Conservation (phyloP, 2,888 invertebrate genomes). For the Spatulosminthurus flaviceps region DNA sequence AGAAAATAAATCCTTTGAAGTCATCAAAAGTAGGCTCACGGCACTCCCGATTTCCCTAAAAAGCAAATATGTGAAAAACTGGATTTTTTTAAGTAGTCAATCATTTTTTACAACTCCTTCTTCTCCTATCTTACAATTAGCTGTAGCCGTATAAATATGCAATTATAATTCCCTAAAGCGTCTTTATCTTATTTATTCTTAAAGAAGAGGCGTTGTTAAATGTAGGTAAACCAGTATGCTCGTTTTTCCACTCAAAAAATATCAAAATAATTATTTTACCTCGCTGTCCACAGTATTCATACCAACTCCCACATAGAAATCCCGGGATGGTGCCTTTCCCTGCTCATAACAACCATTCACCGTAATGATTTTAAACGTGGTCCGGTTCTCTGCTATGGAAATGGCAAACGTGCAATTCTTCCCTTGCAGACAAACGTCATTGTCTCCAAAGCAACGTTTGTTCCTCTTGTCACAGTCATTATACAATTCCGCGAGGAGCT, state of each 20-base stretch:
- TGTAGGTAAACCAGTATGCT: too few species aligned
- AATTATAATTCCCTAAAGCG: too few species aligned
- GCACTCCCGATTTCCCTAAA: neutral
- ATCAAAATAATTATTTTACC: neutral
- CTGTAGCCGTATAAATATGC: too few species aligned
- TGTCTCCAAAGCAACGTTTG: constrained; percentile 1
- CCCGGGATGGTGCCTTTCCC: neutral
- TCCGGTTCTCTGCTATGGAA: neutral
- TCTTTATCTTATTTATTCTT: too few species aligned
- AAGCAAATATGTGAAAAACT: neutral
- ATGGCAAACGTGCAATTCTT: constrained; percentile 7
- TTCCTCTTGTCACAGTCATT: constrained; percentile 13
- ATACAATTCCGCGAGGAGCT: neutral
- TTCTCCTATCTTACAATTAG: too few species aligned
- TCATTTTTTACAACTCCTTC: too few species aligned
- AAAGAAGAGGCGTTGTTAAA: too few species aligned
- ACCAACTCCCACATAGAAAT: neutral
- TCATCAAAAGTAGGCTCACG: constrained; percentile 15
- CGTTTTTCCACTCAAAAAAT: too few species aligned
- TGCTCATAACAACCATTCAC: neutral
- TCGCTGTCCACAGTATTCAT: constrained; percentile 1
- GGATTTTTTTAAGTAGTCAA: too few species aligned
- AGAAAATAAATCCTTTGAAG: neutral
- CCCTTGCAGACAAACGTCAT: neutral
- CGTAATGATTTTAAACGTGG: neutral